Conservation (phyloP, 2,888 invertebrate genomes). For the Drosophila barbarae region DNA sequence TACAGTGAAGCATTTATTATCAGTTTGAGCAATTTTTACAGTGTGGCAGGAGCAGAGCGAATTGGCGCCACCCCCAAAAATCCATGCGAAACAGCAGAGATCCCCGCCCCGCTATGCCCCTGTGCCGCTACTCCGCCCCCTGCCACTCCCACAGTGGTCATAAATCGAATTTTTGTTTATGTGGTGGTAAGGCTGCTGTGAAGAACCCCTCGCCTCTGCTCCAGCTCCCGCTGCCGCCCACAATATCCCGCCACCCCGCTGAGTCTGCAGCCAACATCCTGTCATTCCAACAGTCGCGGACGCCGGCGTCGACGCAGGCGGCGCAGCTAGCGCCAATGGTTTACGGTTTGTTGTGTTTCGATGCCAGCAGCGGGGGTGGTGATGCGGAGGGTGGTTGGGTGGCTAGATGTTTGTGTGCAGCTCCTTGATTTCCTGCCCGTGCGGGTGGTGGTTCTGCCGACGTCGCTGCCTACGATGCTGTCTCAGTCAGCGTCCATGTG, state of each 20-base stretch:
- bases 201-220: slow-evolving; percentile 8
- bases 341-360: slow-evolving; percentile 78
- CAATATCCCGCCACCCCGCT: slow-evolving; percentile 16
- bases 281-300: slow-evolving; percentile 55
- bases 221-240: slow-evolving; percentile 2
- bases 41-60: slow-evolving; percentile 33
- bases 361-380: slow-evolving; percentile 33
- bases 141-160: slow-evolving; percentile 73
- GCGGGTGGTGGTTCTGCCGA: slow-evolving; percentile 60
- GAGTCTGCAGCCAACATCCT: slow-evolving; percentile 46
- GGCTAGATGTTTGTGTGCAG: slow-evolving; percentile 5
- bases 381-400: slow-evolving; percentile 19
- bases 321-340: slow-evolving; percentile 63
- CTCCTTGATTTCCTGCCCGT: slow-evolving; percentile 23
- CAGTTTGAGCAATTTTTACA: slow-evolving; percentile 15
- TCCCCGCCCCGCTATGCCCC: slow-evolving; percentile 22
- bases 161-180: slow-evolving; percentile 79
- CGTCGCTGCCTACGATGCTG: slow-evolving; percentile 28
- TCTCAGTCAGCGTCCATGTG: slow-evolving; percentile 39
- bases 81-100: slow-evolving; percentile 30
- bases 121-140: slow-evolving; percentile 21
- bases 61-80: slow-evolving; percentile 45
- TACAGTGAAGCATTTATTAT: neutral
- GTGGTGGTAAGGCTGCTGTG: slow-evolving; percentile 60
- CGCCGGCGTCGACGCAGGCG: slow-evolving; percentile 20